Evolutionary conservation across 2,797 vertebrate species (phyloP), one percentile per base, ranked within the genome.

Genomic region (Dermochelys coriacea): DNA sequence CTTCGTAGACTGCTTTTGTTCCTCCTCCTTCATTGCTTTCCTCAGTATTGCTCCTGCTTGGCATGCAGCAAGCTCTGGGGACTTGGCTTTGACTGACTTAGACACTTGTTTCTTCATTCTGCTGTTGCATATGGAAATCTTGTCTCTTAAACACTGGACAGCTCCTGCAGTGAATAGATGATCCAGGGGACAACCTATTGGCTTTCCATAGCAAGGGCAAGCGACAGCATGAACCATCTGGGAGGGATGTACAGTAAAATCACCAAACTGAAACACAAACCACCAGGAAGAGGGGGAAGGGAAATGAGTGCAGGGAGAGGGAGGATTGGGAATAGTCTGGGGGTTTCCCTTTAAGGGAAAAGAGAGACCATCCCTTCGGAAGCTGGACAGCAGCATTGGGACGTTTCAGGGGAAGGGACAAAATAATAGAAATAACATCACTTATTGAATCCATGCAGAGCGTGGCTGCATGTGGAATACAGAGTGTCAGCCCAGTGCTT

Each of bases 1-100:
- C 78, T 77, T 68, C 1, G 34, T 71, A 82, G 74, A 19, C 68
- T 82, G 25, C 52, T 77, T 37, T 55, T 55, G 25, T 55, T 47
- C 12, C 55, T 61, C 57, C 59, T 81, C 86, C 82, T 51, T 82
- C 78, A 5, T 93, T 87, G 82, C 89, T 96, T 91, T 90, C 85
- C 51, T 55, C 88, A 61, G 50, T 45, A 68, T 4, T 0, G 3
- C 31, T 82, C 82, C 93, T 87, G 85, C 93, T 85, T 94, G 84
- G 84, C 88, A 68, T 1, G 0, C 68, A 90, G 83, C 54, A 18
- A 0, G 16, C 57, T 49, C 78, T 88, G 80, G n/a, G 50, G 75
- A n/a, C 31, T 45, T 34, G 68, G 31, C 16, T 87, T 54, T 64
- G n/a, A 21, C 15, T 50, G 34, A n/a, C 54, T 49, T 34, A n/a